These are phyloP conservation scores for Amniataba percoides DNA, from an alignment of 2,797 vertebrate species.

Conservation along the genomic window DNA sequence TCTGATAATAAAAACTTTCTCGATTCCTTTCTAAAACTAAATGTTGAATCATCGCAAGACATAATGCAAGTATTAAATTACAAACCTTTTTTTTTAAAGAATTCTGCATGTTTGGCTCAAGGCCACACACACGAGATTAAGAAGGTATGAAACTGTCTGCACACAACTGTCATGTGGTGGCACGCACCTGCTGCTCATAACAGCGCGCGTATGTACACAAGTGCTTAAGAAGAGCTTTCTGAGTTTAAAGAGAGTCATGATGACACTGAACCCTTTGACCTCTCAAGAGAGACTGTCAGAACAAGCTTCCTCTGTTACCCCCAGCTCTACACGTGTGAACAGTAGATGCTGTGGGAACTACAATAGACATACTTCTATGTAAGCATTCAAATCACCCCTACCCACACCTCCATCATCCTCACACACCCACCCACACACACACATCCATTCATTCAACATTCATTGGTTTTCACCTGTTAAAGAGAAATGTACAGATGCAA, in stretches of 20 bases:
- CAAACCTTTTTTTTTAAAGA: neutral
- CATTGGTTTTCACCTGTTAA: constrained; percentile 9
- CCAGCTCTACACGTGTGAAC: neutral
- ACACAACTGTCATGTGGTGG: constrained; percentile 12
- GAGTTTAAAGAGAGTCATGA: constrained; percentile 23
- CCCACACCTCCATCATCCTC: no score
- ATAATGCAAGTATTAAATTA: neutral
- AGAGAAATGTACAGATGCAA: neutral
- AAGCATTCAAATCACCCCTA: neutral
- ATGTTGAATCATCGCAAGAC: neutral
- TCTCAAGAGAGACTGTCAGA: constrained; percentile 19
- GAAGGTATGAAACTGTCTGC: constrained; percentile 30
- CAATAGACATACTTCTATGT: neutral
- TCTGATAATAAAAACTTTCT: neutral
- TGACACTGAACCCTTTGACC: constrained; percentile 12
- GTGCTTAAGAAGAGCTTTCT: constrained; percentile 45
- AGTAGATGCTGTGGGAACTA: neutral
- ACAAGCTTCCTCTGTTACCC: constrained; percentile 11
- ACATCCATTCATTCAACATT: neutral
- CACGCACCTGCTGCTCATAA: constrained; percentile 43
- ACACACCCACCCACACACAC: no score
- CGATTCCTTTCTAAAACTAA: neutral
- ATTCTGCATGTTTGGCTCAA: neutral
- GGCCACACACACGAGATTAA: constrained; percentile 23
- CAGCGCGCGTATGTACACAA: neutral